Conservation (phyloP, 2,113 vertebrate genomes). For the Engraulis encrasicolus region DNA sequence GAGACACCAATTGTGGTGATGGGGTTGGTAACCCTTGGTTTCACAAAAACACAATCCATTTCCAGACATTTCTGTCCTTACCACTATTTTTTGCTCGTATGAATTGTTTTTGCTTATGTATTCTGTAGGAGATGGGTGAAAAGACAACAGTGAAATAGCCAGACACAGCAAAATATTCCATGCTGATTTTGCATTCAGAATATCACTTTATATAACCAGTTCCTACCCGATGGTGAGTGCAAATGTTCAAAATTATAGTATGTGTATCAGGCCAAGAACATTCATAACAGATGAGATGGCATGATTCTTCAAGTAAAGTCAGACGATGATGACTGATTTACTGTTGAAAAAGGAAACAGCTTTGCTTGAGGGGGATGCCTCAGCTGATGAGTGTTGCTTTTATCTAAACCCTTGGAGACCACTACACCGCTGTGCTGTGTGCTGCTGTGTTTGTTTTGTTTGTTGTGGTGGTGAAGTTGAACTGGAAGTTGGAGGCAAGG, state of each 20-base stretch:
- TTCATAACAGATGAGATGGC: too few relatives aligned
- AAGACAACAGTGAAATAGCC: too few relatives aligned
- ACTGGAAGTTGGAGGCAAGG: not conserved
- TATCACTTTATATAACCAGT: too few relatives aligned
- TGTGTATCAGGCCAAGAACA: too few relatives aligned
- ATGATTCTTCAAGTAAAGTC: too few relatives aligned
- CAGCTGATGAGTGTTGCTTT: not conserved
- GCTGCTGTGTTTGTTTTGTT: not conserved
- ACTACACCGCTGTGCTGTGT: not conserved
- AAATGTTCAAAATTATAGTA: too few relatives aligned
- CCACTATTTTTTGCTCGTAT: not conserved
- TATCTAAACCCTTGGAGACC: not conserved
- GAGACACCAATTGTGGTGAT: not conserved
- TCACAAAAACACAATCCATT: not conserved
- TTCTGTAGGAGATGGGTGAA: not conserved
- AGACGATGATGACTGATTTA: not conserved
- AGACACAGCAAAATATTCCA: not conserved
- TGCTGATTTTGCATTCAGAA: too few relatives aligned
- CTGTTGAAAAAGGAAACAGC: not conserved
- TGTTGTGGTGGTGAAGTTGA: not conserved
- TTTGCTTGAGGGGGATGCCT: not conserved
- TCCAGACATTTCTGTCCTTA: not conserved
- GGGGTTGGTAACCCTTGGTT: not conserved
- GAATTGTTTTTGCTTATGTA: not conserved
- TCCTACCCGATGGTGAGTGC: too few relatives aligned